Evolutionary conservation across 1,140 invertebrate genomes (phyloP), one percentile per base, ranked within the genome.

Genomic region (Bradysia coprophila): DNA sequence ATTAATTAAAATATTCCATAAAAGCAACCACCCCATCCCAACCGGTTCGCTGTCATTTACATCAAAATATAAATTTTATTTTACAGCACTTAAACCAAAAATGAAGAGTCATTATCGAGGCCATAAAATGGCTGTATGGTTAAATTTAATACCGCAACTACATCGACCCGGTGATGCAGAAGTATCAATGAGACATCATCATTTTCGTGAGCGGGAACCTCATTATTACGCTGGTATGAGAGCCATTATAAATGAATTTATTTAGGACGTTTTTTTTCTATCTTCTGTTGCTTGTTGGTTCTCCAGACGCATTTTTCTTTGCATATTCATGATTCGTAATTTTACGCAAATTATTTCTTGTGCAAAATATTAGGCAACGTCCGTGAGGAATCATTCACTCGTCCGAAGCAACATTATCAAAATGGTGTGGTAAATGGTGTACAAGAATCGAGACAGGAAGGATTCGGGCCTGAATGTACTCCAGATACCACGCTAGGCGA

Each of bases 51-150:
- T n/a, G n/a, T n/a, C n/a, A n/a, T n/a, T n/a, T n/a, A n/a, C n/a
- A n/a, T n/a, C n/a, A n/a, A n/a, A n/a, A n/a, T n/a, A n/a, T n/a
- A n/a, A n/a, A 5, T 36, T 36, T 36, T 16, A 11, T n/a, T 36
- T 36, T 67, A 34, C 57, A 82, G 80, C 76, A 32, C 62, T 67
- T 22, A 79, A 81, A 49, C 68, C 76, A 2, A 72, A 76, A 46
- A 77, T 81, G 68, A 77, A 73, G 51, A 81, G 75, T 49, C 88
- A 90, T 62, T 93, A 91, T 59, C 70, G 87, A 11, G 84, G 84
- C 3, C 83, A 88, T 59, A 88, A 91, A 62, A 79, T 91, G 69
- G 84, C 86, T n/a, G 73, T 92, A 24, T 94, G 90, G 90, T 63
- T 88, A 41, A 82, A 88, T 54, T 69, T 93, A 21, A 80, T 94